These are phyloP conservation scores for Tragelaphus strepsiceros DNA, from an alignment of 2,113 vertebrate species.

Conservation along the genomic window DNA sequence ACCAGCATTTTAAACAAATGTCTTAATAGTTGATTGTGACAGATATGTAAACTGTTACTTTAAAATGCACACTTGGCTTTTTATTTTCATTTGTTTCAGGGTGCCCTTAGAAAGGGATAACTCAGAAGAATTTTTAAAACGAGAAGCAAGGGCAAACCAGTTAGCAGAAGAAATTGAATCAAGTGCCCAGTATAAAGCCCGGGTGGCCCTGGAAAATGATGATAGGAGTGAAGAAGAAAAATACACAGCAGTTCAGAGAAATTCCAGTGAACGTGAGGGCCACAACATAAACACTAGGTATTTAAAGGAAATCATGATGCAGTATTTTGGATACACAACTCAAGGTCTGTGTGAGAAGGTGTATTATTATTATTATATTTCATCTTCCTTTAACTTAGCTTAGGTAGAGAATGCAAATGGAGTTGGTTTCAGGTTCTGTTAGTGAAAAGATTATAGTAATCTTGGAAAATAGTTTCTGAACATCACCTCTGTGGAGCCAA, in stretches of 20 bases:
- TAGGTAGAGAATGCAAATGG: conserved; percentile 44
- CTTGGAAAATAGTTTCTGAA: neutral
- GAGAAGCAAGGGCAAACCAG: conserved; percentile 95
- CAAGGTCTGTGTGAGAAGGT: conserved; percentile 52
- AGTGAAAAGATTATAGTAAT: neutral
- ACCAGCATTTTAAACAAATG: neutral
- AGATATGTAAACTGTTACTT: neutral
- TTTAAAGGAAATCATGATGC: conserved; percentile 65
- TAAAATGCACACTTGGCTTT: neutral
- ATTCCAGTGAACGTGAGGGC: conserved; percentile 86
- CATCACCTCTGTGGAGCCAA: neutral
- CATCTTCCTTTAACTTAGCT: conserved; percentile 25
- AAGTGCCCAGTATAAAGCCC: conserved; percentile 96
- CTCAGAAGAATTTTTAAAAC: conserved; percentile 97
- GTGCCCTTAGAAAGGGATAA: conserved; percentile 97
- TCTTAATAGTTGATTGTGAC: neutral
- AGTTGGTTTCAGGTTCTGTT: conserved; percentile 24
- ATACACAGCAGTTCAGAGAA: conserved; percentile 94
- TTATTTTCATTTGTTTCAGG: conserved; percentile 78
- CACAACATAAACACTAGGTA: conserved; percentile 90
- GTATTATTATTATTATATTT: conserved; percentile 44
- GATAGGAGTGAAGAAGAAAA: conserved; percentile 97
- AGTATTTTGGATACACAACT: conserved; percentile 55
- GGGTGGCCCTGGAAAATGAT: conserved; percentile 97
- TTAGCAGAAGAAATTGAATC: conserved; percentile 99